phyloP scores from a whole-genome alignment of 2,797 vertebrate species.

The Alosa sapidissima region DNA sequence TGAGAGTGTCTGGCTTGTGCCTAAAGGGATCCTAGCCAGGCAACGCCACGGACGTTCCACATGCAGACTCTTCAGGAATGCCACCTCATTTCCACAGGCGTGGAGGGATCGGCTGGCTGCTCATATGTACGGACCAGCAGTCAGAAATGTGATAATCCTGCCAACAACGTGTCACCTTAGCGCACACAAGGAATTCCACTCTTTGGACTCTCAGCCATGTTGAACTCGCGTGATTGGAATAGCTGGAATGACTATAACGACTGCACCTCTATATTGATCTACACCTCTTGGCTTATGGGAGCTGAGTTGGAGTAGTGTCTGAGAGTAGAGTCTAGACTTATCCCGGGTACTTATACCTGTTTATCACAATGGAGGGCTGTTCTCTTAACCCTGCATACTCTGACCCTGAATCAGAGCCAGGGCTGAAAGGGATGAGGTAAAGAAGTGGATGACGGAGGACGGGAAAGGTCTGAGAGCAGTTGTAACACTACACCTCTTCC shows the following conservation, averaged over 20 bases:
- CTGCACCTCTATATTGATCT: not conserved
- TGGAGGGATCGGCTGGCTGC: not conserved
- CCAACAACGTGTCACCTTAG: slow-evolving; percentile 4
- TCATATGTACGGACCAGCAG: not conserved
- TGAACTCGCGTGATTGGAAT: slow-evolving; percentile 44
- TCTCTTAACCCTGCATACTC: slow-evolving; percentile 49
- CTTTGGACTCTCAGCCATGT: slow-evolving; percentile 31
- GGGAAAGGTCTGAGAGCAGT: slow-evolving; percentile 59
- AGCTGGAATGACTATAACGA: slow-evolving; percentile 37
- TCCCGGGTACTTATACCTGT: not conserved
- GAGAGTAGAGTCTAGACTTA: not conserved
- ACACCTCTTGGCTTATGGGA: not conserved
- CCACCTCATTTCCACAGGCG: not conserved
- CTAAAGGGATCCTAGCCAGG: not conserved
- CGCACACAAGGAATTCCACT: slow-evolving; percentile 51
- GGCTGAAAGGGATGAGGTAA: slow-evolving; percentile 45
- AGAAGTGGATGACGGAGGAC: slow-evolving; percentile 59
- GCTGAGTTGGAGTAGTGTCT: not conserved
- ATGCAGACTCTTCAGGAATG: not conserved
- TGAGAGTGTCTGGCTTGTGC: not conserved
- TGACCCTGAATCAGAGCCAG: slow-evolving; percentile 33
- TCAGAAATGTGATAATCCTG: slow-evolving; percentile 25
- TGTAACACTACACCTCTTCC: slow-evolving; percentile 74
- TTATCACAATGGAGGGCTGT: not conserved
- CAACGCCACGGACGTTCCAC: not conserved